A percentile compares a stretch with the other conserved stretches of the same genome.
Conservation (phyloP, 2,888 invertebrate genomes). For the Drosophila diplacantha region DNA sequence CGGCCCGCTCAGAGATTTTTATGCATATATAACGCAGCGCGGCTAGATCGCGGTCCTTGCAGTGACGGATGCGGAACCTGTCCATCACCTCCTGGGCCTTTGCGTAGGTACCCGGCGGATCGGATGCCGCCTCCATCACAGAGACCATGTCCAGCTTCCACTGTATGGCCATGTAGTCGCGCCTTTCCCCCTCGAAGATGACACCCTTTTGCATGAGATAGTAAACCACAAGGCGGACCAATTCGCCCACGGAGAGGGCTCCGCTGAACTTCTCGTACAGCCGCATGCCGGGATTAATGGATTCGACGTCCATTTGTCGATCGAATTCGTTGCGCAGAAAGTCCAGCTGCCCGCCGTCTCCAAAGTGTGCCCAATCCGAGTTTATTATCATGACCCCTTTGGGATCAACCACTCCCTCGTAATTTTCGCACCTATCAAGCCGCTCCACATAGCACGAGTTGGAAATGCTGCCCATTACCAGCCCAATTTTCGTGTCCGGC, state of each 20-base stretch:
- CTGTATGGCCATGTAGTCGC: constrained; percentile 42
- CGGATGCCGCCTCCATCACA: constrained; percentile 95
- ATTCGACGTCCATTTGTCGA: constrained; percentile 86
- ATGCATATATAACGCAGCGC: constrained; percentile 93
- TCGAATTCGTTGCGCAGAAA: constrained; percentile 91
- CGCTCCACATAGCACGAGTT: constrained; percentile 92
- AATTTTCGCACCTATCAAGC: constrained; percentile 86
- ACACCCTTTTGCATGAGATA: constrained; percentile 86
- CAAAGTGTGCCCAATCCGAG: constrained; percentile 97
- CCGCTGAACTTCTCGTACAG: constrained; percentile 89
- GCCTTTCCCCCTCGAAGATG: constrained; percentile 45
- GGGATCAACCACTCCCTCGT: constrained; percentile 79
- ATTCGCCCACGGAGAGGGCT: constrained; percentile 97
- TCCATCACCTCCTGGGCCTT: constrained; percentile 89
- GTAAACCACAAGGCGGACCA: constrained; percentile 89
- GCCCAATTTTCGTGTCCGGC: constrained; percentile 85
- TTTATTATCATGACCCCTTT: constrained; percentile 85
- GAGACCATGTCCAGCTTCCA: constrained; percentile 93
- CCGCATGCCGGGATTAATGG: constrained; percentile 88
- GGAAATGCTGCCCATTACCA: constrained; percentile 87
- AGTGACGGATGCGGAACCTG: constrained; percentile 82
- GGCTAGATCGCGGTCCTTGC: constrained; percentile 90
- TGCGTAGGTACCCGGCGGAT: constrained; percentile 85
- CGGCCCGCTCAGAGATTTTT: constrained; percentile 91
- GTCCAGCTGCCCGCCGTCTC: constrained; percentile 90